phyloP scores from a whole-genome alignment of 2,113 vertebrate genomes.

The Gambusia holbrooki region DNA sequence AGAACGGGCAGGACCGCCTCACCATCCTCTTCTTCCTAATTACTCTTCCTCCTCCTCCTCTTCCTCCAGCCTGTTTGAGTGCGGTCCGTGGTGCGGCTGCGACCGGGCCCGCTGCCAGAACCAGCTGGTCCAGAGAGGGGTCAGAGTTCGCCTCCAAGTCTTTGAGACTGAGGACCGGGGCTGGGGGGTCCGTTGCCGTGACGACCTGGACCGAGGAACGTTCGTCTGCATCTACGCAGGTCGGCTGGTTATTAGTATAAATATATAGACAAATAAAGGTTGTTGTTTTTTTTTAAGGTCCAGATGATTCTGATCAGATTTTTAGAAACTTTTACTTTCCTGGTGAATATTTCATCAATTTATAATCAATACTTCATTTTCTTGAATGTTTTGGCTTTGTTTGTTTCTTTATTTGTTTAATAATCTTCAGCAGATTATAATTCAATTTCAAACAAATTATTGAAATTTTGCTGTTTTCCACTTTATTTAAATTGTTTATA shows the following conservation, averaged over 20 bases:
- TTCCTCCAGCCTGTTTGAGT: slow-evolving; percentile 87
- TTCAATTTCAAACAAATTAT: too few relatives aligned
- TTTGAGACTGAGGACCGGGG: slow-evolving; percentile 85
- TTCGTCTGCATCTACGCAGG: slow-evolving; percentile 95
- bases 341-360: too few relatives aligned
- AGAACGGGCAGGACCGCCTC: background rate
- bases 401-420: too few relatives aligned
- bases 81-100: slow-evolving; percentile 90
- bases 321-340: too few relatives aligned
- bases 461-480: too few relatives aligned
- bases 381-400: too few relatives aligned
- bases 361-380: too few relatives aligned
- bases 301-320: background rate
- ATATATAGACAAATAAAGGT: too few relatives aligned
- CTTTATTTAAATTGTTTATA: too few relatives aligned
- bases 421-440: too few relatives aligned
- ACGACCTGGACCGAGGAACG: slow-evolving; percentile 91
- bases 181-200: slow-evolving; percentile 93
- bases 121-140: slow-evolving; percentile 90
- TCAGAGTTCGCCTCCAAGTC: slow-evolving; percentile 90
- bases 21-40: too few relatives aligned
- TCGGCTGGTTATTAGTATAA: slow-evolving; percentile 35
- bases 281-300: too few relatives aligned
- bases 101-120: slow-evolving; percentile 88
- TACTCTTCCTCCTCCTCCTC: background rate